Percentiles rank a stretch among this genome's conserved stretches.
These are phyloP conservation scores for Zootoca vivipara DNA, from an alignment of 2,113 vertebrate species.

Conservation along the genomic window DNA sequence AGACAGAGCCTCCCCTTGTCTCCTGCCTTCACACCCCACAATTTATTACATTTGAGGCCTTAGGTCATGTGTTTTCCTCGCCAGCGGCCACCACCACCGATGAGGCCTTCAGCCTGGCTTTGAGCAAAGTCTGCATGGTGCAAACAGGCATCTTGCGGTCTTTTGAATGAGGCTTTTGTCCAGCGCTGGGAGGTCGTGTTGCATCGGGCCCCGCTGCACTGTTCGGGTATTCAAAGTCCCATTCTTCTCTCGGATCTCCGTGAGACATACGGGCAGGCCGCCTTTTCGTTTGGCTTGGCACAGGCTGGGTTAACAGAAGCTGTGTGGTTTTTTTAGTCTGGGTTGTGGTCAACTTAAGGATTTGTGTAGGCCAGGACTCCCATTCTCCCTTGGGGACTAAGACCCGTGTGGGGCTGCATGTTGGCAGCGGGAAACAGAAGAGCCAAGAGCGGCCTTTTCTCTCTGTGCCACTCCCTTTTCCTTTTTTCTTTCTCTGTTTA, in stretches of 20 bases:
- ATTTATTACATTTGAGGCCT: too few species aligned
- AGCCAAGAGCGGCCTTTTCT: too few species aligned
- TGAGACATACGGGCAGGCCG: too few species aligned
- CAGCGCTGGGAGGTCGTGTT: background rate
- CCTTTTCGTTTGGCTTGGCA: background rate
- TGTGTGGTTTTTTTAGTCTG: background rate
- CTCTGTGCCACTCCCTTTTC: background rate
- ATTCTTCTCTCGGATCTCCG: too few species aligned
- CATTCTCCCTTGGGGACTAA: background rate
- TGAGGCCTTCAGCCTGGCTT: too few species aligned
- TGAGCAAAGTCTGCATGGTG: too few species aligned
- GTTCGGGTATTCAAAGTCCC: too few species aligned
- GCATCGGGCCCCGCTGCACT: background rate
- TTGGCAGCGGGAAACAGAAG: too few species aligned
- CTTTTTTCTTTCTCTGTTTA: background rate
- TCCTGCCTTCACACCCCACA: too few species aligned
- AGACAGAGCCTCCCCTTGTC: background rate
- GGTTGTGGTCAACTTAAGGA: background rate
- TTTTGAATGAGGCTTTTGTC: background rate
- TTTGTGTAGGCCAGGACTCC: background rate
- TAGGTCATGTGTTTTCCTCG: too few species aligned
- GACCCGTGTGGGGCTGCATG: background rate
- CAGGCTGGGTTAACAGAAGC: background rate
- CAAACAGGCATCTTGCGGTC: background rate
- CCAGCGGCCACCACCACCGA: too few species aligned